Base-by-base conservation (phyloP, 2,888 invertebrate species). In the Terebella lapidaria region DNA sequence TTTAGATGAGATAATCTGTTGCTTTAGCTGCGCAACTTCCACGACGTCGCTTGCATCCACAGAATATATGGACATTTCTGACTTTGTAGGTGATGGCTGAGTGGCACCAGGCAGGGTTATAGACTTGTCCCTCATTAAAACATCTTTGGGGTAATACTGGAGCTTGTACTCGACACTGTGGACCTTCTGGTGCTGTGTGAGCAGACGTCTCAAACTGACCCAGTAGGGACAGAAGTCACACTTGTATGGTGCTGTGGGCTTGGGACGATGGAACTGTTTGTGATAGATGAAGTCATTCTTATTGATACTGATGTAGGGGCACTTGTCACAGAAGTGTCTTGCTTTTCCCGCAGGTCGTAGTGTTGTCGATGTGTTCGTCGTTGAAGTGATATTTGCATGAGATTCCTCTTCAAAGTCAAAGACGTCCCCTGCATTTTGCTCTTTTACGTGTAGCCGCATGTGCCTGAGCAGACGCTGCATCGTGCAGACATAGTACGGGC, bases 251-350 rank as follows among this genome's bases (percentile, higher is more conserved):
- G 88, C 87, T 51, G 87, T 86, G 57, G 87, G 85, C 61, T 77
- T 78, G 0, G 87, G 87, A 45, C 87, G 84, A 75, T 93, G 93
- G 76, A 92, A 89, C 74, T 91, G 91, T 74, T 90, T 90, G 74
- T 92, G 92, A 75, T 92, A 91, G 75, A 89, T 86, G 79, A 87
- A 91, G 78, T 92, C 91, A 27, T 90, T 90, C 78, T 90, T 90
- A 76, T 89, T 90, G 75, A 91, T 90, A 45, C 90, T 90, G 67
- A 89, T 88, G 76, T 90, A 92, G 0, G 92, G 91, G 78, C 92
- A 92, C 58, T 87, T 86, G 3, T 86, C 85, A 75, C 92, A 93
- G 74, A 86, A 86, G 77, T 90, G 90, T 22, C 52, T 27, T 22
- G 54, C 56, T 27, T 51, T 51, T 29, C 57, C 57, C 15, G 42